These are phyloP conservation scores for Premnoplex brunnescens DNA, from an alignment of 2,797 vertebrate genomes.

Conservation along the genomic window DNA sequence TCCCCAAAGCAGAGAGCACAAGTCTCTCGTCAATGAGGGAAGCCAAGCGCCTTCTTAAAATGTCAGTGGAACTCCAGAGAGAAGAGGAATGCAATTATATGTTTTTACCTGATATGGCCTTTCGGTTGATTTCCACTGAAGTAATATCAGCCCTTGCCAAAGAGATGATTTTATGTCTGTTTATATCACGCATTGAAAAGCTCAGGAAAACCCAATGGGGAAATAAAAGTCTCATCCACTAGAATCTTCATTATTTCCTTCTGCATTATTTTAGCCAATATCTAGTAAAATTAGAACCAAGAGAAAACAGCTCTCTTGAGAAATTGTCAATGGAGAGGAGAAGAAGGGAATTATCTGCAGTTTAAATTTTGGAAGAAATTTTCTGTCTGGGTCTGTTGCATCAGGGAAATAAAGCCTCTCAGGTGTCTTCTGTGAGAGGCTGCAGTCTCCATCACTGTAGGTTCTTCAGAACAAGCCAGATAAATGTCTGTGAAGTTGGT, in stretches of 20 bases:
- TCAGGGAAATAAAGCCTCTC: neutral
- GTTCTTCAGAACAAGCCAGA: neutral
- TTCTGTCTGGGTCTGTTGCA: neutral
- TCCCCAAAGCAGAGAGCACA: neutral
- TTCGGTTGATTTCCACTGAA: constrained; percentile 1
- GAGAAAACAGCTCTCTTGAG: neutral
- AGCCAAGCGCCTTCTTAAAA: neutral
- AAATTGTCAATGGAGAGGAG: neutral
- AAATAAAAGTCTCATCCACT: neutral
- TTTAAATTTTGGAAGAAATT: neutral
- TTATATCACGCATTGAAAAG: neutral
- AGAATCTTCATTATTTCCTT: neutral
- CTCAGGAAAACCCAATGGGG: neutral
- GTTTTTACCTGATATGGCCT: constrained; percentile 19
- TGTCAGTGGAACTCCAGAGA: neutral
- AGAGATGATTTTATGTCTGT: neutral
- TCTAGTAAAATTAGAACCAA: neutral
- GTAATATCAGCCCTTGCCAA: neutral
- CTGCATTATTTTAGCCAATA: neutral
- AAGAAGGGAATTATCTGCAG: neutral
- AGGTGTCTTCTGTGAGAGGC: neutral
- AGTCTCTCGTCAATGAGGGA: neutral
- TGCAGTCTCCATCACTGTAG: neutral
- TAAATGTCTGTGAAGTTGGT: neutral
- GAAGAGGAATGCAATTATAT: neutral